Evolutionary conservation across 2,797 vertebrate species (phyloP).

Genomic region (Galagoides demidoff): DNA sequence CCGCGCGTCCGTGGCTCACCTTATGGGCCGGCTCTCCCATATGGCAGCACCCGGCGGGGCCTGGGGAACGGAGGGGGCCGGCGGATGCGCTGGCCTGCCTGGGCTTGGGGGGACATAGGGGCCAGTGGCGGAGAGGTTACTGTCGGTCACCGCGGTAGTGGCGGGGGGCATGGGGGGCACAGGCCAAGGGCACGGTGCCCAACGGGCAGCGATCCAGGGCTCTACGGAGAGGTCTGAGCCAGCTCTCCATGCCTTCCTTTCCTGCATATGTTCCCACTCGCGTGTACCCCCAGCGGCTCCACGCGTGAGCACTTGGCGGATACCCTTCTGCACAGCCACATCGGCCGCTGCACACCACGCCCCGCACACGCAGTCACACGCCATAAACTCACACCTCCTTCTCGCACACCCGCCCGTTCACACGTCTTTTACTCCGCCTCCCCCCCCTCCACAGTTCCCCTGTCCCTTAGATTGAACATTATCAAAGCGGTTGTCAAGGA

Average conservation of each 20-base stretch:
- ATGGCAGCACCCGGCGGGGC: constrained; percentile 58
- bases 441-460: background rate
- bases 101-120: background rate
- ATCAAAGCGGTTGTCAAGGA: background rate
- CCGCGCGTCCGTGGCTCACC: background rate
- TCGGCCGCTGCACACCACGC: background rate
- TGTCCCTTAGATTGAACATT: background rate
- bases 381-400: background rate
- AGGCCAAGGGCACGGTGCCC: background rate
- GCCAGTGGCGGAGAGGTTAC: constrained; percentile 44
- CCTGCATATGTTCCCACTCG: background rate
- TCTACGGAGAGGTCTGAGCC: background rate
- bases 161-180: background rate
- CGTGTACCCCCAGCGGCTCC: background rate
- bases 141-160: constrained; percentile 47
- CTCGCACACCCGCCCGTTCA: background rate
- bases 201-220: background rate
- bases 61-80: background rate
- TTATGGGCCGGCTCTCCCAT: constrained; percentile 60
- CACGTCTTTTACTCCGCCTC: background rate
- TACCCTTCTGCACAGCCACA: background rate
- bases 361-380: constrained; percentile 33
- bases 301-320: background rate
- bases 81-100: background rate
- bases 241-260: background rate